phyloP scores from a whole-genome alignment of 1,140 invertebrate species.

The Panulirus ornatus region DNA sequence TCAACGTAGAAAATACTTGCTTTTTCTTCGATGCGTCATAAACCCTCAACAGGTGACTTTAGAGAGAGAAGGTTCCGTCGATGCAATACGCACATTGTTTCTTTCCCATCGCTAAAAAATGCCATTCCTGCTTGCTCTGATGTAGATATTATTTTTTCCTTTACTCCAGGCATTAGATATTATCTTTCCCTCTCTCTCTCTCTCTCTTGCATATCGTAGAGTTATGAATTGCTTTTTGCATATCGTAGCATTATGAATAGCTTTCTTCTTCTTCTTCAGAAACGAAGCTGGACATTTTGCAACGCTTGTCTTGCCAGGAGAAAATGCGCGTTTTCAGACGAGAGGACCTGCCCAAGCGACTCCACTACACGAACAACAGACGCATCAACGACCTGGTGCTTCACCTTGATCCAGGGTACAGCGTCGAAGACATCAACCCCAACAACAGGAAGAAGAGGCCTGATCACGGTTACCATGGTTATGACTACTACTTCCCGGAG shows the following conservation, averaged over 20 bases:
- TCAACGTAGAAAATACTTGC: too few relatives aligned
- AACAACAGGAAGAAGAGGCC: background rate
- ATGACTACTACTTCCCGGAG: conserved; percentile 26
- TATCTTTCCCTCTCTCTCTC: background rate
- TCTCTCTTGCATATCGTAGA: too few relatives aligned
- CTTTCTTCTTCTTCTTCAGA: conserved; percentile 12
- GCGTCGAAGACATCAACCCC: background rate
- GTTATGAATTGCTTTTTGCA: too few relatives aligned
- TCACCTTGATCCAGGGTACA: conserved; percentile 39
- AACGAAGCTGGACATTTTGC: background rate
- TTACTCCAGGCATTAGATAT: too few relatives aligned
- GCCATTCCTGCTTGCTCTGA: too few relatives aligned
- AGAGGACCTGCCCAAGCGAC: conserved; percentile 33
- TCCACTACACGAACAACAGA: conserved; percentile 39
- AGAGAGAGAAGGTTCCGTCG: too few relatives aligned
- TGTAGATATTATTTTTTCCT: too few relatives aligned
- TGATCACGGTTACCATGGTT: conserved; percentile 25
- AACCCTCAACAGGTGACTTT: too few relatives aligned
- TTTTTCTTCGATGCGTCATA: too few relatives aligned
- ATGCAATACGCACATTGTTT: too few relatives aligned
- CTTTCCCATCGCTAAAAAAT: too few relatives aligned
- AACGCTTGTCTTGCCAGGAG: conserved; percentile 17
- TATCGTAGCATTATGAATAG: too few relatives aligned
- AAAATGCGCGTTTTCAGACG: conserved; percentile 17
- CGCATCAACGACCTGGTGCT: conserved; percentile 24